Base-by-base conservation (phyloP, 2,113 vertebrate genomes). In the Pteruthius melanotis region DNA sequence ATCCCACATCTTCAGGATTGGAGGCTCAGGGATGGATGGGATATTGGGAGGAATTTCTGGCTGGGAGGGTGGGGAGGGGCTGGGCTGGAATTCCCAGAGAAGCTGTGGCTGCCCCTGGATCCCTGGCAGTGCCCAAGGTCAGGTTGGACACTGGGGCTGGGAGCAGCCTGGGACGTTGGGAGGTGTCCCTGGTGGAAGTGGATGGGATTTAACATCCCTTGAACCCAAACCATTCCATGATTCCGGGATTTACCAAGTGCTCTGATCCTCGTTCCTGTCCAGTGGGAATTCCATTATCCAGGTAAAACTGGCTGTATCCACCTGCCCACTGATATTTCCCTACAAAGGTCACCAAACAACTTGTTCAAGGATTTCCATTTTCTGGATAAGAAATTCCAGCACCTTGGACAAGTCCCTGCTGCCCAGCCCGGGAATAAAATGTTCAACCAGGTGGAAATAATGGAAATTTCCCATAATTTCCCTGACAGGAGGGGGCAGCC, bases 381-480 rank as follows among this genome's bases (percentile, higher is more conserved):
- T 16, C 15, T 26, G 1, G 15, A 1, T 5, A 3, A 39, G 52
- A 45, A 71, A 61, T 30, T 26, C 31, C 47, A 37, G 22, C 22
- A n/a, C 7, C 42, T 11, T 37, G 3, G 2, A 16, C 33, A 44
- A 31, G 33, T 30, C 54, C 16, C 57, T 16, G 6, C 9, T 30
- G 26, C 23, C 33, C n/a, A 23, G 9, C 16, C 37, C 45, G 10
- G 31, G 72, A 40, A 53, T 7, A 22, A 45, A 64, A 47, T 5
- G 14, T 15, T 15, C 20, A 14, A 2, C 2, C n/a, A 19, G 2
- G 18, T 11, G 37, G 31, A 61, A 68, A 11, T 2, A 1, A 31
- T 31, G 72, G 72, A 15, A 76, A 50, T 35, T 6, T 16, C 26
- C 52, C 44, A 13, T 2, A 39, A 33, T 18, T 64, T 19, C 21